Evolutionary conservation across 2,113 vertebrate genomes (phyloP).

Genomic region (Ameiurus melas): DNA sequence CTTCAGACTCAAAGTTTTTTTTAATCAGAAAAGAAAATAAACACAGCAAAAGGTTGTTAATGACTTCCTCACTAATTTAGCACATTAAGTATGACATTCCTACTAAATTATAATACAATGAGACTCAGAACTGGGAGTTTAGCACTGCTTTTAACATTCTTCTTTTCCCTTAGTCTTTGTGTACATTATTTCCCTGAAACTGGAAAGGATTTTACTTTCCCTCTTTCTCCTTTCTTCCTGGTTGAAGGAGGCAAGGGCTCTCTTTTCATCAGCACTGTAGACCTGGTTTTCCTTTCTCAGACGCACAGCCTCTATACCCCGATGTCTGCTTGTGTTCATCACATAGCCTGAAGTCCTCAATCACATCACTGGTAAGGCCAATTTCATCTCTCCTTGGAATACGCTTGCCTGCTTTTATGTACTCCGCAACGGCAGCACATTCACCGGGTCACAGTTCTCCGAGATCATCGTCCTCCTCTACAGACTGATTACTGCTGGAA

Average conservation of each 20-base stretch:
- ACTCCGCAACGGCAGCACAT: constrained; percentile 97
- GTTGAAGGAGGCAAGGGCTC: constrained; percentile 95
- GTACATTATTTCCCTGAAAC: constrained; percentile 97
- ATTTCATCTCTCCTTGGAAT: constrained; percentile 98
- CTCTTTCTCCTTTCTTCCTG: constrained; percentile 94
- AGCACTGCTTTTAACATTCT: constrained; percentile 42
- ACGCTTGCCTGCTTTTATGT: constrained; percentile 94
- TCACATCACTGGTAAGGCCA: constrained; percentile 94
- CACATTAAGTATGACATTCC: not conserved
- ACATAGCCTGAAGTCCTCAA: constrained; percentile 93
- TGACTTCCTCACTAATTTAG: constrained; percentile 24
- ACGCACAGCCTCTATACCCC: constrained; percentile 97
- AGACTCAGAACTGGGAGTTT: not conserved
- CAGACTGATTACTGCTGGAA: constrained; percentile 86
- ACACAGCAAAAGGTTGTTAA: not conserved
- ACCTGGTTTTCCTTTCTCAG: constrained; percentile 99
- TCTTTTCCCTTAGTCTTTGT: constrained; percentile 97
- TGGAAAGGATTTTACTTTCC: constrained; percentile 95
- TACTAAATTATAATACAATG: not conserved
- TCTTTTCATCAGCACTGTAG: constrained; percentile 94
- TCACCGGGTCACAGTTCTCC: constrained; percentile 90
- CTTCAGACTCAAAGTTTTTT: not conserved
- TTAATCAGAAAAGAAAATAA: constrained; percentile 7
- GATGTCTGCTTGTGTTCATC: constrained; percentile 98
- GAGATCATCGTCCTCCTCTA: constrained; percentile 71